Evolutionary conservation across 2,888 invertebrate species (phyloP).

Genomic region (Lepidonotus clava): DNA sequence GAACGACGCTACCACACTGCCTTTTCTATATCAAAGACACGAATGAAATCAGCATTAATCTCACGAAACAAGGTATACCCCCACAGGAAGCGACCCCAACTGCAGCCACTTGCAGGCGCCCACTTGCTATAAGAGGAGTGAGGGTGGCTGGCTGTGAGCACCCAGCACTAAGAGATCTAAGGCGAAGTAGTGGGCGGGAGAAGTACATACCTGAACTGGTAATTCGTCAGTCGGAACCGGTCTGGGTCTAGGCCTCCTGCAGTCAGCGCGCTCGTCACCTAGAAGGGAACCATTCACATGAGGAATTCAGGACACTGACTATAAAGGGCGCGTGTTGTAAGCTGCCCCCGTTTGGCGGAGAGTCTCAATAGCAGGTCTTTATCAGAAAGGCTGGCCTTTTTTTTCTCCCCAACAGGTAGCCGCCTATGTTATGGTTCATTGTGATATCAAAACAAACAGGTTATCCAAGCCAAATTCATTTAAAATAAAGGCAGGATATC

Average conservation of each 20-base stretch:
- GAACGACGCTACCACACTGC: constrained; percentile 31
- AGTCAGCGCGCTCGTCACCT: not conserved
- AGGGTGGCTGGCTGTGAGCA: not conserved
- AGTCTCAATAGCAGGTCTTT: not conserved
- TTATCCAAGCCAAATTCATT: not conserved
- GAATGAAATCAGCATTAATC: too few relatives aligned
- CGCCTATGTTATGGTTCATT: not conserved
- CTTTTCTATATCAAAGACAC: too few relatives aligned
- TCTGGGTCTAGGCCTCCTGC: not conserved
- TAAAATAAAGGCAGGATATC: not conserved
- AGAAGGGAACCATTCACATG: constrained; percentile 7
- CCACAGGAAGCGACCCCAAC: not conserved
- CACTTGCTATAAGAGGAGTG: too few relatives aligned
- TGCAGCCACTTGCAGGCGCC: too few relatives aligned
- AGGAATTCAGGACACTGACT: constrained; percentile 10
- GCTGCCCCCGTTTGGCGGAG: not conserved
- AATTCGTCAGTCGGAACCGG: constrained; percentile 32
- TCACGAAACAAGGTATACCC: too few relatives aligned
- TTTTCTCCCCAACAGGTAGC: not conserved
- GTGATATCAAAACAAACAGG: not conserved
- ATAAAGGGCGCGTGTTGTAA: not conserved
- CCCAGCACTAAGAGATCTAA: not conserved
- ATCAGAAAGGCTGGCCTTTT: not conserved
- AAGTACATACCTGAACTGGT: constrained; percentile 6
- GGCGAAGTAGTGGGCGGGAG: not conserved